These are phyloP conservation scores for Zaprionus nigranus DNA, from an alignment of 1,140 invertebrate species.

Conservation along the genomic window DNA sequence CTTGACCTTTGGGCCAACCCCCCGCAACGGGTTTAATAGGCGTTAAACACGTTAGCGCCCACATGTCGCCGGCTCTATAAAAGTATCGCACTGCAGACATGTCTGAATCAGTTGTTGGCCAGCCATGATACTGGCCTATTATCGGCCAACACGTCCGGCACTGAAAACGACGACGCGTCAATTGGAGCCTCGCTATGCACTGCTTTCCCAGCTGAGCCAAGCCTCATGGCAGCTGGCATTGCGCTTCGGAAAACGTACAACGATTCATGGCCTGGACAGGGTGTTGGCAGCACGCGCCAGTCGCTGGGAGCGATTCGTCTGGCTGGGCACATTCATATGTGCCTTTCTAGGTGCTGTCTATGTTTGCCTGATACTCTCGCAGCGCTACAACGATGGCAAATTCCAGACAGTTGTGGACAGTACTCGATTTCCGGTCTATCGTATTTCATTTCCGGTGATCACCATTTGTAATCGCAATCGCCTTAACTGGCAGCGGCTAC, in stretches of 20 bases:
- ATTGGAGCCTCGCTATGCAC: slow-evolving; percentile 29
- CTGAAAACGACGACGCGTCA: slow-evolving; percentile 13
- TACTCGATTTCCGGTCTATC: slow-evolving; percentile 72
- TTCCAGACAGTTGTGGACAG: slow-evolving; percentile 79
- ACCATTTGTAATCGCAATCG: slow-evolving; percentile 82
- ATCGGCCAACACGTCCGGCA: slow-evolving; percentile 22
- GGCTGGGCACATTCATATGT: slow-evolving; percentile 67
- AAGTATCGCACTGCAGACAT: slow-evolving; percentile 25
- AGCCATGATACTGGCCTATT: slow-evolving; percentile 60
- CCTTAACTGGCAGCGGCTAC: slow-evolving; percentile 72
- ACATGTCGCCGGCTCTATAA: slow-evolving; percentile 53
- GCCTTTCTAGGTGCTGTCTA: slow-evolving; percentile 74
- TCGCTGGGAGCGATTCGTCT: slow-evolving; percentile 69
- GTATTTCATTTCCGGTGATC: slow-evolving; percentile 77
- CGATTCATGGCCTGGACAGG: slow-evolving; percentile 73
- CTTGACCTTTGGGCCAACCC: slow-evolving; percentile 50
- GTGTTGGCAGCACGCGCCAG: slow-evolving; percentile 58
- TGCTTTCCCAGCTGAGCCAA: slow-evolving; percentile 26
- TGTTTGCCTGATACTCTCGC: slow-evolving; percentile 72
- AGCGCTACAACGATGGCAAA: slow-evolving; percentile 65
- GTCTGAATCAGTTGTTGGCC: slow-evolving; percentile 36
- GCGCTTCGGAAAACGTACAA: slow-evolving; percentile 69
- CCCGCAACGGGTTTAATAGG: slow-evolving; percentile 50
- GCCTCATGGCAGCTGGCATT: slow-evolving; percentile 66
- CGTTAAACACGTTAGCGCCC: slow-evolving; percentile 54